Evolutionary conservation across 2,797 vertebrate genomes (phyloP).

Genomic region (Astyanax mexicanus): DNA sequence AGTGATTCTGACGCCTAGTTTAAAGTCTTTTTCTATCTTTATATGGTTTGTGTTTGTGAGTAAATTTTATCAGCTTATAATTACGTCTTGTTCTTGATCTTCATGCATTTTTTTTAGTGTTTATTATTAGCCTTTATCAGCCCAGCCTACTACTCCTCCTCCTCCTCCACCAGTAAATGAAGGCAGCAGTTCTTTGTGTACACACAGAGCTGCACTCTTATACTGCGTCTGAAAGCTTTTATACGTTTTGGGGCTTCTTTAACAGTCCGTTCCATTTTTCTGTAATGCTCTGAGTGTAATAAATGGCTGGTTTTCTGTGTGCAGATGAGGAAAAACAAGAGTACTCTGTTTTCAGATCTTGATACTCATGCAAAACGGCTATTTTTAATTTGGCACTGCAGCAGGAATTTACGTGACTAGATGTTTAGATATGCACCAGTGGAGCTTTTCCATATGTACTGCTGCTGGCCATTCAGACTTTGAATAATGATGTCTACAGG

Average conservation of each 20-base stretch:
- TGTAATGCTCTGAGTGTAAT: neutral
- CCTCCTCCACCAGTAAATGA: too few species aligned
- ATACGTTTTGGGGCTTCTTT: neutral
- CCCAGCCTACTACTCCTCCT: neutral
- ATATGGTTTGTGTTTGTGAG: neutral
- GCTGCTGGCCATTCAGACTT: neutral
- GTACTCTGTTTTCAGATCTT: neutral
- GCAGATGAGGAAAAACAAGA: neutral
- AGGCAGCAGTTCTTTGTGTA: neutral
- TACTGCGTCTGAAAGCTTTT: constrained; percentile 6
- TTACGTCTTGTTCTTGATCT: neutral
- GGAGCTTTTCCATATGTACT: neutral
- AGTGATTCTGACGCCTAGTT: too few species aligned
- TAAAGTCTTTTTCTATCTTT: neutral
- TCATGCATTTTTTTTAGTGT: constrained; percentile 7
- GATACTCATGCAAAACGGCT: neutral
- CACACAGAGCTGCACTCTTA: neutral
- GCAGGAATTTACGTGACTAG: neutral
- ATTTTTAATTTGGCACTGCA: neutral
- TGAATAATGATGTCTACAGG: neutral
- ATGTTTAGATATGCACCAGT: neutral
- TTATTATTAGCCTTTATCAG: neutral
- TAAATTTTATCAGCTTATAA: neutral
- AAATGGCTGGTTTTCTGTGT: neutral
- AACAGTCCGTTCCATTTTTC: neutral